phyloP scores from a whole-genome alignment of 2,888 invertebrate species.

The Drosophila longiperda region DNA sequence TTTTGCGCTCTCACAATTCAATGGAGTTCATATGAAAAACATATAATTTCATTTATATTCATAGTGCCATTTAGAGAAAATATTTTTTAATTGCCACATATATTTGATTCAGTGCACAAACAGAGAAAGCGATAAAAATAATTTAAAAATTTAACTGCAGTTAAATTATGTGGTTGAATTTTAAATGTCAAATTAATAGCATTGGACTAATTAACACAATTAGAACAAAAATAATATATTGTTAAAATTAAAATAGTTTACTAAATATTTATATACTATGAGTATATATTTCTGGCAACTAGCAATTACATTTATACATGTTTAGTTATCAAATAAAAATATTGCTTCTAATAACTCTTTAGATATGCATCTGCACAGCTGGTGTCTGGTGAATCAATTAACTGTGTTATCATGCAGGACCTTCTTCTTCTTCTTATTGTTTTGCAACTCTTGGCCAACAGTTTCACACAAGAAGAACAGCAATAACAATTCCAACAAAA shows the following conservation, averaged over 20 bases:
- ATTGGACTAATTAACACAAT: background rate
- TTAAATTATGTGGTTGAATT: background rate
- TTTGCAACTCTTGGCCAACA: constrained; percentile 13
- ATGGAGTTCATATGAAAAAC: constrained; percentile 7
- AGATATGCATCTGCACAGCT: constrained; percentile 26
- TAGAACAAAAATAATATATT: background rate
- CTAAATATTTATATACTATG: background rate
- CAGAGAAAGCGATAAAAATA: background rate
- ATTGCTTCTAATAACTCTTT: constrained; percentile 9
- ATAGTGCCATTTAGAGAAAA: background rate
- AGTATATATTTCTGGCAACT: background rate
- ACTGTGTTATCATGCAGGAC: constrained; percentile 12
- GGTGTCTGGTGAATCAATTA: constrained; percentile 36
- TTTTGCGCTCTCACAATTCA: constrained; percentile 21
- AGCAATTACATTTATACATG: background rate
- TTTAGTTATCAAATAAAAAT: background rate
- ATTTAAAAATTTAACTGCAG: background rate
- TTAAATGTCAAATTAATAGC: too few relatives aligned
- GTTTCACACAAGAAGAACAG: constrained; percentile 12
- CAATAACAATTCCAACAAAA: constrained; percentile 33
- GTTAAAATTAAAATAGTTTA: background rate
- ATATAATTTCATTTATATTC: constrained; percentile 11
- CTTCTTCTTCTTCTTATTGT: background rate
- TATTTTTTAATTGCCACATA: background rate
- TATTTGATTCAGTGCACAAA: background rate